Evolutionary conservation across 1,140 invertebrate genomes (phyloP).

Genomic region (Episyrphus balteatus): DNA sequence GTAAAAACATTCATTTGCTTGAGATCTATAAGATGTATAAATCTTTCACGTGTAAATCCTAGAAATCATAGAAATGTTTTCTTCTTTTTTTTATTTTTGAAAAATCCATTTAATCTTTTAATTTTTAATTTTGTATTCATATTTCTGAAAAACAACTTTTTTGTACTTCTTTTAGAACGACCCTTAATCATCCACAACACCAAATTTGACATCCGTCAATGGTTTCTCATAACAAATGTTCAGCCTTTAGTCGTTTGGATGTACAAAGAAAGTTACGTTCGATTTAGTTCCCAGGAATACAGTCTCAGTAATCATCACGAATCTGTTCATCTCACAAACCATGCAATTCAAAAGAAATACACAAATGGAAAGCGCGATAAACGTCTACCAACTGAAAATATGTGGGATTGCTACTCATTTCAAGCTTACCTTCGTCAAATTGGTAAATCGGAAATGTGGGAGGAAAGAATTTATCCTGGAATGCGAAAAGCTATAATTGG

Average conservation of each 20-base stretch:
- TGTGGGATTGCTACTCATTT: slow-evolving; percentile 77
- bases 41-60: too few relatives aligned
- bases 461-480: slow-evolving; percentile 73
- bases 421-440: slow-evolving; percentile 58
- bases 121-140: neutral
- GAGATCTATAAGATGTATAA: too few relatives aligned
- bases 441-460: slow-evolving; percentile 65
- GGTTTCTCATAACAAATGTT: slow-evolving; percentile 84
- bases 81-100: too few relatives aligned
- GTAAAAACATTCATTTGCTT: too few relatives aligned
- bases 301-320: slow-evolving; percentile 82
- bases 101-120: too few relatives aligned
- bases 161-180: slow-evolving; percentile 55
- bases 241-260: slow-evolving; percentile 89
- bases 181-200: slow-evolving; percentile 79
- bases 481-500: slow-evolving; percentile 83
- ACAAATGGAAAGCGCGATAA: slow-evolving; percentile 66
- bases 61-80: too few relatives aligned
- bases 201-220: slow-evolving; percentile 88
- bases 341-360: slow-evolving; percentile 87
- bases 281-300: slow-evolving; percentile 88
- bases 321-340: slow-evolving; percentile 87
- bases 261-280: slow-evolving; percentile 81
- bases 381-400: slow-evolving; percentile 61
- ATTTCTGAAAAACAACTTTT: neutral